Evolutionary conservation across 2,888 invertebrate species (phyloP).

Genomic region (Gortyna flavago): DNA sequence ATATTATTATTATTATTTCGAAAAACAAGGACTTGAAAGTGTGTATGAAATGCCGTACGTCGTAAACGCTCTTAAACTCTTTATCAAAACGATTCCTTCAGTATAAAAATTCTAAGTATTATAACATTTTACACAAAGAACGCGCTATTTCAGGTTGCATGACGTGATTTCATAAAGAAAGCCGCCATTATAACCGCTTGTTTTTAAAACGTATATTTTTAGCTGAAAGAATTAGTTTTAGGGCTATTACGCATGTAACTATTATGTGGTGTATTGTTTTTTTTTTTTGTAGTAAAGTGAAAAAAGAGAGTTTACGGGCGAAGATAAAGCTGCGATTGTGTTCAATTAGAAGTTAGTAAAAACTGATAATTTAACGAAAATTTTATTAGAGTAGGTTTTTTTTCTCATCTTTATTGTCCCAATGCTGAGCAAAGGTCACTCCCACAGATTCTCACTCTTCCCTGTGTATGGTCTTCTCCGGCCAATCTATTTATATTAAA

Average conservation of each 20-base stretch:
- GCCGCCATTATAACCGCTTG: slow-evolving; percentile 46
- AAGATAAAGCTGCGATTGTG: background rate
- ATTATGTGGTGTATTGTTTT: slow-evolving; percentile 32
- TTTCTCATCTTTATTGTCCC: no score
- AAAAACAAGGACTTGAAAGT: no score
- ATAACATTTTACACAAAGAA: slow-evolving; percentile 51
- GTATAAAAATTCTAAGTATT: slow-evolving; percentile 39
- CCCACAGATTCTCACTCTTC: no score
- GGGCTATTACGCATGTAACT: slow-evolving; percentile 40
- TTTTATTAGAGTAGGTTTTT: no score
- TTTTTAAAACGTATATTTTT: slow-evolving; percentile 65
- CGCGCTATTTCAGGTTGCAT: slow-evolving; percentile 54
- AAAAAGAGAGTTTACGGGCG: background rate
- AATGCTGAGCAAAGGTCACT: no score
- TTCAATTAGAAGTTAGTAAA: background rate
- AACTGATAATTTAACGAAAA: no score
- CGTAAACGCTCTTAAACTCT: no score
- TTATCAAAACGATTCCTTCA: slow-evolving; percentile 20
- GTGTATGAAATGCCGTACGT: no score
- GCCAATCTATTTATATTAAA: no score
- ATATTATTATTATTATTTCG: no score
- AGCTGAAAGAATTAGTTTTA: slow-evolving; percentile 57
- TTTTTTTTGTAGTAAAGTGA: slow-evolving; percentile 17
- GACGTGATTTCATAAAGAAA: slow-evolving; percentile 60
- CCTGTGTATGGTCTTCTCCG: no score